Base-by-base conservation (phyloP, 2,797 vertebrate genomes). In the Semaprochilodus insignis region DNA sequence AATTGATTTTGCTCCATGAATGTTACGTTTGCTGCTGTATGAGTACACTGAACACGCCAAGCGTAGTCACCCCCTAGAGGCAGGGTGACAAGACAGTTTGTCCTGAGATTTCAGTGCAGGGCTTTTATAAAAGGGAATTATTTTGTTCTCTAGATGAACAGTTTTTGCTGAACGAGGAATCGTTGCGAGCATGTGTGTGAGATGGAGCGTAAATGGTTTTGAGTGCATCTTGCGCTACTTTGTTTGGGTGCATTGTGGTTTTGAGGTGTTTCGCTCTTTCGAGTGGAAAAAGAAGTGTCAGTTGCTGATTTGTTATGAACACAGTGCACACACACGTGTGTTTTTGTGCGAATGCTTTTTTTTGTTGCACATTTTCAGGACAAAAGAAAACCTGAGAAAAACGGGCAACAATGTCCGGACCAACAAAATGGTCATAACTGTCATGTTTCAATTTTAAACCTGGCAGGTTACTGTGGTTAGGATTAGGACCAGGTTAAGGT, bases 261-360 rank as follows among this genome's bases (percentile, higher is more conserved):
- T 55, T 74, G 72, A 21, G 72, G 19, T 6, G 31, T 21, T 52
- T 21, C 25, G 34, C 81, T 0, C 77, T 34, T 34, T 13, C 31
- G 3, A 31, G 31, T 8, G 86, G 74, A 44, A 78, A 48, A 63
- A 87, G 88, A 90, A 90, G 84, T 90, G 84, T 92, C 89, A 85
- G 89, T 88, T 36, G 86, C n/a, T 7, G 85, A 89, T 89, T 88
- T 69, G 74, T 31, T 40, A 48, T 23, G 13, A 84, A 51, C 7
- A 48, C 44, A 11, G 44, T 2, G 44, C 10, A 13, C 10, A 13
- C 44, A 8, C 10, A 48, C 44, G 10, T 48, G 44, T 31, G n/a
- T 69, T 4, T 40, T 48, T 54, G 34, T n/a, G 11, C 34, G 25
- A 44, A 54, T 71, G 59, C 69, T 34, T 31, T 66, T 4, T 66